A percentile compares a stretch with the other conserved stretches of the same genome.
Conservation (phyloP, 2,113 vertebrate species). For the Falco punctatus region DNA sequence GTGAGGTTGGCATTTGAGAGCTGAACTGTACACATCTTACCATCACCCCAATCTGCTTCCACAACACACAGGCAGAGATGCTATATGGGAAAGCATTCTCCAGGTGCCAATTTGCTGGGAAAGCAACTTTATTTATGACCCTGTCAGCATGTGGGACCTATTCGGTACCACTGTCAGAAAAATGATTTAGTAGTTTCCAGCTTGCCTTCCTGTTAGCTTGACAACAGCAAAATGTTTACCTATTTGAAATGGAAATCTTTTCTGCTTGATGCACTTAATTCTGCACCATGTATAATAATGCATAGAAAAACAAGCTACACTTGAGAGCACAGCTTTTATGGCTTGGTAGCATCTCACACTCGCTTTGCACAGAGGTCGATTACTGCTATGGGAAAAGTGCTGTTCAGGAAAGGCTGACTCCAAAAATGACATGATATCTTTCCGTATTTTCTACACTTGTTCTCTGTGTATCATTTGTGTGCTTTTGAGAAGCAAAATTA, state of each 20-base stretch:
- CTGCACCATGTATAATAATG: not conserved
- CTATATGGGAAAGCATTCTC: not conserved
- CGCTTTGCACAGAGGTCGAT: not conserved
- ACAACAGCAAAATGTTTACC: not conserved
- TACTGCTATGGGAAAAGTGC: not conserved
- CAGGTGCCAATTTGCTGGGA: not conserved
- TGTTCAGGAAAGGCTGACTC: not conserved
- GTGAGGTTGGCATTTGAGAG: not conserved
- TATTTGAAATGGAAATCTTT: not conserved
- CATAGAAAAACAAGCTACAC: not conserved
- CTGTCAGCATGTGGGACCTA: not conserved
- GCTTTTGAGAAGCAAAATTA: not conserved
- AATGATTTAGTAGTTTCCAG: not conserved
- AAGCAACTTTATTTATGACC: not conserved
- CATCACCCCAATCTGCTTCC: not conserved
- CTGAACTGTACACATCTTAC: not conserved
- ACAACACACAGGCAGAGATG: not conserved
- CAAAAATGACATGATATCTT: not conserved
- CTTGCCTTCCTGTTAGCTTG: not conserved
- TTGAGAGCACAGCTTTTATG: not conserved
- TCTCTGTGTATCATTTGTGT: not conserved
- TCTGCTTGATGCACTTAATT: not conserved
- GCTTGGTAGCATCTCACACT: not conserved
- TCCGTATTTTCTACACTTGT: not conserved
- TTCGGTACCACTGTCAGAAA: not conserved